A percentile compares a stretch with the other conserved stretches of the same genome.
Evolutionary conservation across 1,140 invertebrate genomes (phyloP).

Genomic region (Polypedilum pembai): DNA sequence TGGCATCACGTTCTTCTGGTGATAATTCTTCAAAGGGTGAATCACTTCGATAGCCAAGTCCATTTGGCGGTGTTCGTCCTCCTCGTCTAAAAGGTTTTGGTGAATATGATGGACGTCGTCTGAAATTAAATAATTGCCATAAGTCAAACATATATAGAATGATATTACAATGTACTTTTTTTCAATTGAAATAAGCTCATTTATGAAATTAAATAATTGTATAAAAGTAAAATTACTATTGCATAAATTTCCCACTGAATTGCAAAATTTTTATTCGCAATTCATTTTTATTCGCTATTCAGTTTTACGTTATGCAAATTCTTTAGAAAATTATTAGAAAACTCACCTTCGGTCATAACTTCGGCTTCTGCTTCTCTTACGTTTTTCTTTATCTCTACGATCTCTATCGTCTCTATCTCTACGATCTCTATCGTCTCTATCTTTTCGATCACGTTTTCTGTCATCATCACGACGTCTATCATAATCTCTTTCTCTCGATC

Average conservation of each 20-base stretch:
- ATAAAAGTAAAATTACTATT: too few relatives aligned
- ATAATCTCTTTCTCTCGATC: slow-evolving; percentile 40
- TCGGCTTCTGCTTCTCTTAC: slow-evolving; percentile 33
- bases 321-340: not conserved
- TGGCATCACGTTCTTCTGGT: slow-evolving; percentile 93
- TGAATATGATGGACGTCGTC: slow-evolving; percentile 39
- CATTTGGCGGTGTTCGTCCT: slow-evolving; percentile 40
- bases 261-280: not conserved
- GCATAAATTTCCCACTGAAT: slow-evolving; percentile 7
- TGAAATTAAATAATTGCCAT: slow-evolving; percentile 31
- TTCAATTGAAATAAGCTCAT: too few relatives aligned
- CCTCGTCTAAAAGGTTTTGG: slow-evolving; percentile 34
- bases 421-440: slow-evolving; percentile 45
- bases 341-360: not conserved
- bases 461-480: not conserved
- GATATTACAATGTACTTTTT: too few relatives aligned
- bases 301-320: not conserved
- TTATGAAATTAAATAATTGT: too few relatives aligned
- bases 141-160: too few relatives aligned
- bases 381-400: slow-evolving; percentile 34
- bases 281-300: slow-evolving; percentile 37
- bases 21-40: slow-evolving; percentile 67
- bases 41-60: slow-evolving; percentile 35
- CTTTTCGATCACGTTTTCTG: slow-evolving; percentile 38
- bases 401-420: slow-evolving; percentile 38